phyloP scores from a whole-genome alignment of 2,888 invertebrate species.

The Drosophila mettleri region DNA sequence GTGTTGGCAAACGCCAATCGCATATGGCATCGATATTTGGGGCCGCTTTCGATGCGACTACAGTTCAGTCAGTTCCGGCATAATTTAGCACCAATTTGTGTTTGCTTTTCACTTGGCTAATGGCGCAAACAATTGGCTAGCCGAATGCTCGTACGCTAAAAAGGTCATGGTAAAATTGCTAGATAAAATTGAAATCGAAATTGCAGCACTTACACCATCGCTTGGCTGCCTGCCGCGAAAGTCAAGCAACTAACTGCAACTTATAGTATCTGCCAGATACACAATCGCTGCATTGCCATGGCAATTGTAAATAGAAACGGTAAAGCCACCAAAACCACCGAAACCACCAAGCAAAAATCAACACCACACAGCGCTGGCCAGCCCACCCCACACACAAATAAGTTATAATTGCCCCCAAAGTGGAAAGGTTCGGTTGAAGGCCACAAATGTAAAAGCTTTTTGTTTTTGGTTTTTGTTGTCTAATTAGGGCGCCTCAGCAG shows the following conservation, averaged over 20 bases:
- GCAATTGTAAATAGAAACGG: constrained; percentile 59
- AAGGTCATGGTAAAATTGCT: constrained; percentile 77
- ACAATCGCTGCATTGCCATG: constrained; percentile 57
- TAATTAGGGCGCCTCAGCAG: constrained; percentile 47
- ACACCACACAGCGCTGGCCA: constrained; percentile 25
- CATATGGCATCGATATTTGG: constrained; percentile 48
- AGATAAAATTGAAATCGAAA: constrained; percentile 74
- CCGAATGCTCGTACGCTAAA: constrained; percentile 49
- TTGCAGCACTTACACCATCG: constrained; percentile 69
- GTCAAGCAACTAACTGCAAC: constrained; percentile 47
- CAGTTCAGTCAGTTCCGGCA: constrained; percentile 75
- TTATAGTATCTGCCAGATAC: constrained; percentile 49
- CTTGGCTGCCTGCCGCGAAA: constrained; percentile 51
- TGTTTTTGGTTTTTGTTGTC: constrained; percentile 25
- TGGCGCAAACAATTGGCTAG: constrained; percentile 60
- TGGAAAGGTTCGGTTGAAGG: constrained; percentile 50
- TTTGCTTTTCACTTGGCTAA: constrained; percentile 76
- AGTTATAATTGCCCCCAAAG: constrained; percentile 52
- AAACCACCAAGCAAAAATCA: constrained; percentile 29
- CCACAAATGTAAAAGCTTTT: constrained; percentile 43
- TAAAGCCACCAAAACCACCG: constrained; percentile 28
- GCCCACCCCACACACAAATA: constrained; percentile 6
- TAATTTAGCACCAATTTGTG: constrained; percentile 80
- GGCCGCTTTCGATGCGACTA: constrained; percentile 45
- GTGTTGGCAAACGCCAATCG: constrained; percentile 22